phyloP scores from a whole-genome alignment of 2,797 vertebrate genomes.

The Lepus oiostolus region DNA sequence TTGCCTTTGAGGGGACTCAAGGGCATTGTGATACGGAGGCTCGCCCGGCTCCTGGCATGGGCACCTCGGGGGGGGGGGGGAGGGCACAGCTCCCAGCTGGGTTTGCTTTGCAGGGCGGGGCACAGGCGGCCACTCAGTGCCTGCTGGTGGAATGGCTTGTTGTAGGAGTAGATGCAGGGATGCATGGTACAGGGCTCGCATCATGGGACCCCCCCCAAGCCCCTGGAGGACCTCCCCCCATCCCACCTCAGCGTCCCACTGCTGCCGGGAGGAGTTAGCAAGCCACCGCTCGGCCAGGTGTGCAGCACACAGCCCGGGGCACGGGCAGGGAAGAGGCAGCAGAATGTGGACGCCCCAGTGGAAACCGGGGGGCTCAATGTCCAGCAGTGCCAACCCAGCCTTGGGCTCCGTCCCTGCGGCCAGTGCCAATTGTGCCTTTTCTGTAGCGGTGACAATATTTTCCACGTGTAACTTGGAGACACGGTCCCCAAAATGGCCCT shows the following conservation, averaged over 20 bases:
- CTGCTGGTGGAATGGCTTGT: too few relatives aligned
- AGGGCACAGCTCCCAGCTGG: not conserved
- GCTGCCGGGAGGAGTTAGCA: not conserved
- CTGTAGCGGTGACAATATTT: not conserved
- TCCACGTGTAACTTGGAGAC: not conserved
- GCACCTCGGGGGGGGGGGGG: too few relatives aligned
- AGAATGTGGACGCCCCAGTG: not conserved
- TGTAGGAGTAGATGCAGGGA: too few relatives aligned
- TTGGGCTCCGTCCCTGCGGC: accelerated
- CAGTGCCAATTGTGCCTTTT: accelerated
- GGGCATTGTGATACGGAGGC: not conserved
- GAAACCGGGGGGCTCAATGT: not conserved
- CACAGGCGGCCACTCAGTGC: accelerated
- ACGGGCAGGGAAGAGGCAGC: accelerated
- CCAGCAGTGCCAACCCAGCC: not conserved
- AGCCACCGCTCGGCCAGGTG: not conserved
- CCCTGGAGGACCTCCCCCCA: not conserved
- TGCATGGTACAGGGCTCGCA: not conserved
- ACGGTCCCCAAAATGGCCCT: not conserved
- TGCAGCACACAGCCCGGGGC: not conserved
- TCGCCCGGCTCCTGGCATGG: not conserved
- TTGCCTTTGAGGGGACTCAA: not conserved
- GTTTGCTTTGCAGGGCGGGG: not conserved
- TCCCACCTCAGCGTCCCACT: not conserved
- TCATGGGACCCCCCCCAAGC: too few relatives aligned